Conservation (phyloP, 2,113 vertebrate genomes). For the Geococcyx californianus region DNA sequence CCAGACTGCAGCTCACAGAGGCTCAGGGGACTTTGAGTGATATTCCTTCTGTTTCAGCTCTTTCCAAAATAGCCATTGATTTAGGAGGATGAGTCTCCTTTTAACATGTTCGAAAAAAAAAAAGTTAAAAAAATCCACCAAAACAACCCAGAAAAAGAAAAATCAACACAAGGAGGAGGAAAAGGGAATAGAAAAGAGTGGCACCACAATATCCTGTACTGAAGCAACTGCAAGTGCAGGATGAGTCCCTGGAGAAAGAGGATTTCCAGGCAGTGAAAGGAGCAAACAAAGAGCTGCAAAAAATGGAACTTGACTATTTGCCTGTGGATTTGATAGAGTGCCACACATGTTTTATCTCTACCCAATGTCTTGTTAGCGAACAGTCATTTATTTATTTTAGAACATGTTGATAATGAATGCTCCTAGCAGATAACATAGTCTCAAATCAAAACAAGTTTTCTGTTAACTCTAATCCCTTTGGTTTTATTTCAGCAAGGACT, state of each 20-base stretch:
- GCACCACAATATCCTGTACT: background rate
- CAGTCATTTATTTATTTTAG: constrained; percentile 54
- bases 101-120: background rate
- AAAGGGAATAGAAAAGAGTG: background rate
- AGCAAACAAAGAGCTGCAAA: constrained; percentile 30
- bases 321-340: background rate
- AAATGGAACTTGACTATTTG: background rate
- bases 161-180: background rate
- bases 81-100: constrained; percentile 25
- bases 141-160: background rate
- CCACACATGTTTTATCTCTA: constrained; percentile 42
- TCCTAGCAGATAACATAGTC: constrained; percentile 51
- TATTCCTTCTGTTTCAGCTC: constrained; percentile 66
- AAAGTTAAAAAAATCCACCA: too few relatives aligned
- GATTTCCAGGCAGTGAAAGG: background rate
- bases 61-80: constrained; percentile 47
- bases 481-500: constrained; percentile 46
- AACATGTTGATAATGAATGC: constrained; percentile 49
- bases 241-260: background rate
- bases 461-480: constrained; percentile 38
- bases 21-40: constrained; percentile 51
- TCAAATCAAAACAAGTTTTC: constrained; percentile 47
- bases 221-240: background rate
- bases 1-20: constrained; percentile 47
- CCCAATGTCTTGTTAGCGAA: constrained; percentile 35